Conservation (phyloP, 2,797 vertebrate species). For the Cryptoprocta ferox region DNA sequence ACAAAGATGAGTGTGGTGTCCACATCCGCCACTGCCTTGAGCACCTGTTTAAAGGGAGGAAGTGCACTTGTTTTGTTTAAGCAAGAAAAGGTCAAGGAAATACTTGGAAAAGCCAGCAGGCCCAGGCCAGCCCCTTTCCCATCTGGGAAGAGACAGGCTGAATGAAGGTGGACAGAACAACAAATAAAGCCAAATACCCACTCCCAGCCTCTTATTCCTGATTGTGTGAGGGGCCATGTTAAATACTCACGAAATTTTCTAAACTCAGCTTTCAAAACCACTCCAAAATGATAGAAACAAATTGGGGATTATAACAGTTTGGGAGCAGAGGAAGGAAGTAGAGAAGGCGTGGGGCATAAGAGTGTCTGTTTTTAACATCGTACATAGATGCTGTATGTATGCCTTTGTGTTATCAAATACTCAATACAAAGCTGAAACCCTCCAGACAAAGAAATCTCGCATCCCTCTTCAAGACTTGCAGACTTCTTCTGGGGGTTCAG, state of each 20-base stretch:
- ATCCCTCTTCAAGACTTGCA: not conserved
- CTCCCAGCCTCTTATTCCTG: not conserved
- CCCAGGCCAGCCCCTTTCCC: not conserved
- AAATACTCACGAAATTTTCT: not conserved
- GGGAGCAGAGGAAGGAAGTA: not conserved
- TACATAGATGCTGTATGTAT: not conserved
- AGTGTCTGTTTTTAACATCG: not conserved
- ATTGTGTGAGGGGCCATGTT: not conserved
- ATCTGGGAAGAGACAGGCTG: not conserved
- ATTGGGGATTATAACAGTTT: not conserved
- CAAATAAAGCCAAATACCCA: slow-evolving; percentile 61
- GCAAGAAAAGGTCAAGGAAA: not conserved
- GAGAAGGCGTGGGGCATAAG: not conserved
- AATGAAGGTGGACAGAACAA: not conserved
- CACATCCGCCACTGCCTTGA: not conserved
- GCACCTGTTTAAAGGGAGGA: not conserved
- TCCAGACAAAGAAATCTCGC: not conserved
- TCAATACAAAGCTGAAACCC: not conserved
- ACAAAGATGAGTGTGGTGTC: not conserved
- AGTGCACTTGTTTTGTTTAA: not conserved
- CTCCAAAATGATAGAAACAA: not conserved
- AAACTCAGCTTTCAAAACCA: not conserved
- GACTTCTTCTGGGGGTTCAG: not conserved
- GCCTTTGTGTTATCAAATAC: not conserved
- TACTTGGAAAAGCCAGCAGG: not conserved